Percentiles rank a stretch among this genome's conserved stretches.
phyloP scores from a whole-genome alignment of 1,140 invertebrate species.

The Drosophila arawakana region DNA sequence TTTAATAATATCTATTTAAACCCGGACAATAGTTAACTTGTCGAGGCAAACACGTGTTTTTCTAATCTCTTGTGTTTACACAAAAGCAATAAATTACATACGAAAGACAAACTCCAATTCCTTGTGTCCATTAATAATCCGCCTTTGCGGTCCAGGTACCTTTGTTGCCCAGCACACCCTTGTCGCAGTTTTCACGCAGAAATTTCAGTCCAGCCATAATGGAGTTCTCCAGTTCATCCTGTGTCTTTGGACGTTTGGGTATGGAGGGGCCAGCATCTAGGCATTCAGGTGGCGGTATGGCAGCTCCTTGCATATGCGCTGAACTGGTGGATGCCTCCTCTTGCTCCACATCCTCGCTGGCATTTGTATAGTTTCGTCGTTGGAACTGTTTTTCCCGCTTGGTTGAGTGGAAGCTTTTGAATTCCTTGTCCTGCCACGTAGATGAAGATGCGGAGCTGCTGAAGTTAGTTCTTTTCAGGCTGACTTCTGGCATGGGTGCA shows the following conservation, averaged over 20 bases:
- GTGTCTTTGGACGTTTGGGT: conserved; percentile 53
- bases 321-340: conserved; percentile 23
- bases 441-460: conserved; percentile 59
- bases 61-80: conserved; percentile 44
- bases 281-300: conserved; percentile 88
- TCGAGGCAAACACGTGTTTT: conserved; percentile 42
- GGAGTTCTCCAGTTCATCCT: conserved; percentile 86
- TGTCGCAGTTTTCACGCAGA: conserved; percentile 87
- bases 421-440: conserved; percentile 35
- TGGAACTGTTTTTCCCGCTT: conserved; percentile 64
- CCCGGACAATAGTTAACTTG: conserved; percentile 47
- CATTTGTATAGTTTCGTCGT: conserved; percentile 57
- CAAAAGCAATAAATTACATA: conserved; percentile 46
- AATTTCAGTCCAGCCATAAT: conserved; percentile 89
- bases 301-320: conserved; percentile 77
- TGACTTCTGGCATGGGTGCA: conserved; percentile 85
- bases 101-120: conserved; percentile 4
- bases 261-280: conserved; percentile 85
- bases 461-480: conserved; percentile 72
- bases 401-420: conserved; percentile 62
- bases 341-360: conserved; percentile 34
- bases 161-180: conserved; percentile 84
- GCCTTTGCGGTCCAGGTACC: conserved; percentile 79
- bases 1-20: conserved; percentile 19
- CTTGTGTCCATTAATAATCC: conserved; percentile 63